phyloP scores from a whole-genome alignment of 2,797 vertebrate genomes.

The Melanotaenia pygmaea region DNA sequence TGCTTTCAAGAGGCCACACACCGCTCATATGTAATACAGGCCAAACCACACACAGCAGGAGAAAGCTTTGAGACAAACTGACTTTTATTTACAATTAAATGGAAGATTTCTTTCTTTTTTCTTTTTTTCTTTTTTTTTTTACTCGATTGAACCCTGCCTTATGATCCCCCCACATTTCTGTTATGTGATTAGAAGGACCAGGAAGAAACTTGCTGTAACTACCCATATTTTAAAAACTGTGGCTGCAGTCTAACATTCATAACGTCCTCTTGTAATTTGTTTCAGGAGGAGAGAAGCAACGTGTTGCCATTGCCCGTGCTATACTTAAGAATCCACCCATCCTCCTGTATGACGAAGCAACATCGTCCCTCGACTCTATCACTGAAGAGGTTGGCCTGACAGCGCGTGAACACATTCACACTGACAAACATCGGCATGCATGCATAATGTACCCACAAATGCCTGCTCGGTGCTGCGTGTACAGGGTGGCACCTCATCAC shows the following conservation, averaged over 20 bases:
- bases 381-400: constrained; percentile 92
- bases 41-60: constrained; percentile 50
- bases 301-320: constrained; percentile 94
- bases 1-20: constrained; percentile 64
- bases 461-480: constrained; percentile 13
- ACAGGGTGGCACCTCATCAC: constrained; percentile 30
- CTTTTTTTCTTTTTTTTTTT: too few relatives aligned
- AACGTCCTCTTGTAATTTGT: constrained; percentile 23
- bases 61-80: constrained; percentile 54
- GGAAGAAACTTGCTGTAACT: constrained; percentile 10
- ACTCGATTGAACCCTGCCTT: constrained; percentile 19
- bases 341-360: constrained; percentile 97
- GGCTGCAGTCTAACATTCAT: constrained; percentile 2
- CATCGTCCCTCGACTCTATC: constrained; percentile 98
- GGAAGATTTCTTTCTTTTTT: constrained; percentile 31
- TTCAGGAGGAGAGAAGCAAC: constrained; percentile 97
- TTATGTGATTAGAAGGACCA: constrained; percentile 42
- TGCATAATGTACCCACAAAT: constrained; percentile 25
- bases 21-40: constrained; percentile 61
- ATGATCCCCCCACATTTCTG: constrained; percentile 26
- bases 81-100: constrained; percentile 65
- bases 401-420: not conserved
- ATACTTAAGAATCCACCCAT: constrained; percentile 95
- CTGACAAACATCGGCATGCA: constrained; percentile 12
- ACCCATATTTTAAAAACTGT: constrained; percentile 14